Conservation (phyloP, 2,113 vertebrate genomes). For the Murina feae region DNA sequence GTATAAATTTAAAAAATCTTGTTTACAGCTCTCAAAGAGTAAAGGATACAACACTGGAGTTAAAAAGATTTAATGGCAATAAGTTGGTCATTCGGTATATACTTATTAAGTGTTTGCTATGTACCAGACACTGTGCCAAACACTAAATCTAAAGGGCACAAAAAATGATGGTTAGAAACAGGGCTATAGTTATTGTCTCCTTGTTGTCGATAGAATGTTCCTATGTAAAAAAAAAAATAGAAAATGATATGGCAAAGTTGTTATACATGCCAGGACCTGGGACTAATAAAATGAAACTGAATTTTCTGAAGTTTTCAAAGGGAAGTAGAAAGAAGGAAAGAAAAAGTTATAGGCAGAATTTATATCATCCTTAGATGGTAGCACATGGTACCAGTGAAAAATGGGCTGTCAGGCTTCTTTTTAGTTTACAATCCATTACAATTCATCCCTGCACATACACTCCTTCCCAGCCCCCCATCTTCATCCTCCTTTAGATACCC, state of each 20-base stretch:
- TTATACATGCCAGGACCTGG: neutral
- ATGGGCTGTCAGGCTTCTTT: neutral
- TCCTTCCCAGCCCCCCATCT: neutral
- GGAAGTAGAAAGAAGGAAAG: neutral
- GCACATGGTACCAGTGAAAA: constrained; percentile 12
- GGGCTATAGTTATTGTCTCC: neutral
- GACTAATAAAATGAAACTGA: neutral
- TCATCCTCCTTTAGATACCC: neutral
- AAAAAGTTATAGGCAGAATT: constrained; percentile 2
- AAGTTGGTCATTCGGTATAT: constrained; percentile 15
- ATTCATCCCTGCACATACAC: neutral
- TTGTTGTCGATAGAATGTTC: neutral
- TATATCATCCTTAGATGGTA: neutral
- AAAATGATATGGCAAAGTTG: neutral
- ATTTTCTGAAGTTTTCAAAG: constrained; percentile 12
- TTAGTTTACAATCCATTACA: neutral
- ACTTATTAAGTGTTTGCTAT: neutral
- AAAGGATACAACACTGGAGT: neutral
- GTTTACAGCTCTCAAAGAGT: neutral
- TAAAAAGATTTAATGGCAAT: constrained; percentile 1
- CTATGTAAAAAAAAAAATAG: neutral
- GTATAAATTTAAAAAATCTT: neutral
- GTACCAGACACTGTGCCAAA: neutral
- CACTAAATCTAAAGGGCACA: neutral
- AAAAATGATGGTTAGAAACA: constrained; percentile 20